These are phyloP conservation scores for Ochlodes sylvanus DNA, from an alignment of 2,888 invertebrate genomes.

Conservation along the genomic window DNA sequence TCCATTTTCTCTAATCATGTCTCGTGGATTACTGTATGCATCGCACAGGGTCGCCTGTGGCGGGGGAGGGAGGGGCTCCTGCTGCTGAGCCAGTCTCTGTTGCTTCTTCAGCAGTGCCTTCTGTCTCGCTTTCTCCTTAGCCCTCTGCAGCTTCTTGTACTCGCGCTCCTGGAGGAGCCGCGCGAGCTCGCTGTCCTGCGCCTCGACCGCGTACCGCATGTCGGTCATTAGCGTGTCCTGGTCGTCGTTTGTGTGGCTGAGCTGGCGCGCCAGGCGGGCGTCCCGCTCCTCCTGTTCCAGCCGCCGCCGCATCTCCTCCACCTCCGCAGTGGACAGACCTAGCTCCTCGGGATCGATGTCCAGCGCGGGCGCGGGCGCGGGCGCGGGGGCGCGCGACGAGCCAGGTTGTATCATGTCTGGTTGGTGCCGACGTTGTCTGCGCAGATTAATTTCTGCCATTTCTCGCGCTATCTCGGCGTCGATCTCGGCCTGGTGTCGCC, in stretches of 20 bases:
- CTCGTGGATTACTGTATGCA: slow-evolving; percentile 78
- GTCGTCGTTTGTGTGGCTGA: slow-evolving; percentile 70
- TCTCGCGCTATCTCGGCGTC: slow-evolving; percentile 79
- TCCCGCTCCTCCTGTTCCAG: slow-evolving; percentile 78
- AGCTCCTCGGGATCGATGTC: slow-evolving; percentile 66
- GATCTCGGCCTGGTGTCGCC: slow-evolving; percentile 74
- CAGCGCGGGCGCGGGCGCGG: slow-evolving; percentile 50
- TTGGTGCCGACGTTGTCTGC: slow-evolving; percentile 67
- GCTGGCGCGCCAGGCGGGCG: slow-evolving; percentile 70
- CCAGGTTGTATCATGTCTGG: slow-evolving; percentile 64
- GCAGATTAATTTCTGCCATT: slow-evolving; percentile 78
- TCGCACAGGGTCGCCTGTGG: slow-evolving; percentile 71
- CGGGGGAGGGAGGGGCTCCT: slow-evolving; percentile 47
- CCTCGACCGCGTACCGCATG: slow-evolving; percentile 79
- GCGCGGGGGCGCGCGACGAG: slow-evolving; percentile 61
- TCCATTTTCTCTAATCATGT: slow-evolving; percentile 71
- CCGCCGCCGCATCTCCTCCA: slow-evolving; percentile 71
- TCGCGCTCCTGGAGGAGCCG: slow-evolving; percentile 76
- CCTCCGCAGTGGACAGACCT: slow-evolving; percentile 69
- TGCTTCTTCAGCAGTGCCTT: slow-evolving; percentile 79
- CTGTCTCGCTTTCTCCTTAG: slow-evolving; percentile 78
- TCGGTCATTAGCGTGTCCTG: slow-evolving; percentile 72
- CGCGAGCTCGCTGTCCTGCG: slow-evolving; percentile 78
- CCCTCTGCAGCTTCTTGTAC: slow-evolving; percentile 77
- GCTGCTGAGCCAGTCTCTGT: slow-evolving; percentile 65